A percentile compares a stretch with the other conserved stretches of the same genome.
Evolutionary conservation across 2,797 vertebrate species (phyloP).

Genomic region (Tangara arthus): DNA sequence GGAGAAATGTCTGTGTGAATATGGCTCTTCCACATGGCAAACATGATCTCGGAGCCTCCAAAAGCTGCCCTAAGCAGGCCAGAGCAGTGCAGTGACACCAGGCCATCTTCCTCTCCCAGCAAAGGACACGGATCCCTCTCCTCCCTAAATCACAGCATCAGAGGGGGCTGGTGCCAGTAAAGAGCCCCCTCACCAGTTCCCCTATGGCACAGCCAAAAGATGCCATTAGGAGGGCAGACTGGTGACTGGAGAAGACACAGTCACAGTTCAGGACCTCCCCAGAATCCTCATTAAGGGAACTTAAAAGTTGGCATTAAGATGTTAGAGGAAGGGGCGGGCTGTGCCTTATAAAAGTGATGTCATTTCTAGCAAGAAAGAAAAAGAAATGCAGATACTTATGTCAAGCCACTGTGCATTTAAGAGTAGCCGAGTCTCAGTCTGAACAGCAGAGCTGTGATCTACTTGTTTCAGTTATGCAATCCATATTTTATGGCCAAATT

Average conservation of each 20-base stretch:
- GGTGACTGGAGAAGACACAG: neutral
- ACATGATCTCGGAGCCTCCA: neutral
- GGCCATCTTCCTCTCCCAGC: neutral
- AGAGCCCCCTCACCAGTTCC: accelerated
- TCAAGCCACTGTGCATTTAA: neutral
- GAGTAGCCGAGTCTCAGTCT: neutral
- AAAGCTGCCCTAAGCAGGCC: neutral
- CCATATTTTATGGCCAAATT: neutral
- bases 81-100: neutral
- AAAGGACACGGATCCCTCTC: neutral
- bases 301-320: neutral
- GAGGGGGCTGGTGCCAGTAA: neutral
- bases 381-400: neutral
- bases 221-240: neutral
- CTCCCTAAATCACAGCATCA: neutral
- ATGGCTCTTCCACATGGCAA: neutral
- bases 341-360: neutral
- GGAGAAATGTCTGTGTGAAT: neutral
- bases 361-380: neutral
- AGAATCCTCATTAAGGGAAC: accelerated
- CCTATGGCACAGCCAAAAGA: neutral
- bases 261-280: accelerated
- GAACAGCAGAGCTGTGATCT: neutral
- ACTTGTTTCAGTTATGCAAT: neutral
- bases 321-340: neutral